Evolutionary conservation across 2,888 invertebrate genomes (phyloP), one percentile per base, ranked within the genome.

Genomic region (Netelia fuscicornis): DNA sequence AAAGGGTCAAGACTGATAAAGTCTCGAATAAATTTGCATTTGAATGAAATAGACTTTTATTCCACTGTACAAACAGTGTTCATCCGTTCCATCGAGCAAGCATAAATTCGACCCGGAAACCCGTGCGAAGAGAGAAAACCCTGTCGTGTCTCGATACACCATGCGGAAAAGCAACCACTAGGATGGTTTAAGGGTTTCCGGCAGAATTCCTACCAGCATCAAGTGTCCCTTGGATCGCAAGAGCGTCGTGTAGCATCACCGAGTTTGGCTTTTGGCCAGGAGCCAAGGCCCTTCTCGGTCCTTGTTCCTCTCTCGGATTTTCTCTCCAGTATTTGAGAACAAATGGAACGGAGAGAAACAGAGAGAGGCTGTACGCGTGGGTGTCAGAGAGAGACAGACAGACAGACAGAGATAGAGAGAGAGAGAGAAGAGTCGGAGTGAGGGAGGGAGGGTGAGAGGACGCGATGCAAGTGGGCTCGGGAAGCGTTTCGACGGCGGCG

Each of bases 241-340:
- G 74, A 37, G 48, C 54, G 62, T 75, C 58, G 60, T 71, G 64
- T 52, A 52, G 58, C 56, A 30, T 62, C 30, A 37, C 54, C 37
- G 81, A 75, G 70, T 56, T 65, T 84, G 86, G 87, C 87, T 92
- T 80, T 85, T 93, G 93, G 93, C 92, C 87, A 88, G 85, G 84
- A 89, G 93, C 93, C 93, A 93, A 92, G 90, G 89, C 90, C 88
- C 88, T 86, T 90, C 56, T 58, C 17, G 80, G 79, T 88, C 89
- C 90, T 91, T 91, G 90, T 90, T 91, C 91, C 89, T 42, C 90
- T 81, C 87, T 8, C 52, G 90, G 90, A 91, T 92, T 93, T 91
- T 92, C 92, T 92, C 91, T 93, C 91, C 64, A 58, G 71, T 92
- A 91, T 93, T 93, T 92, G 92, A 92, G 92, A 93, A 92, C 92